Base-by-base conservation (phyloP, 2,888 invertebrate species). In the Campoplex nolae region DNA sequence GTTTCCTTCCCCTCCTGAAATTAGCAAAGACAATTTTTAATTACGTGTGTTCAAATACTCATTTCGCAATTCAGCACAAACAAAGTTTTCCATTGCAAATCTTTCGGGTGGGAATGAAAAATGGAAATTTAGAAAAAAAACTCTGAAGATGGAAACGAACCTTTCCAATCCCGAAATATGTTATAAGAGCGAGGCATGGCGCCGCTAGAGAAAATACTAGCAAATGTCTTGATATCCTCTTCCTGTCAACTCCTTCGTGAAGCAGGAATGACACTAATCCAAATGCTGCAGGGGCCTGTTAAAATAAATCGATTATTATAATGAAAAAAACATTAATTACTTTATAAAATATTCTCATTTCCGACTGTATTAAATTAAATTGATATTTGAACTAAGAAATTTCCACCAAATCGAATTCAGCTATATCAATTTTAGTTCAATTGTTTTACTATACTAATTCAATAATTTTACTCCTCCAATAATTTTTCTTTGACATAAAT, bases 181-280 rank as follows among this genome's bases (percentile, higher is more conserved):
- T 99, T 0, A 98, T 93, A 23, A 99, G 94, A 0, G 99, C 98
- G 7, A 98, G 95, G 38, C 98, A 93, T 0, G 99, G 99, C 0
- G 99, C 99, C 0, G 99, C 97, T 73, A 98, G 95, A 0, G 99
- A 98, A 95, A 99, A 99, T 89, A 99, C 96, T 45, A 98, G 95
- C 71, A 99, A 95, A 95, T 99, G 99, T 92, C 96, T 97, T 45
- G 98, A 95, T 92, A 99, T 99, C 89, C 97, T 95, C 89, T 97
- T 97, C 94, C 98, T 96, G 89, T 99, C 99, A 45, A 99, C 96
- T 8, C 99, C 99, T 92, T 99, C 99, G 93, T 99, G 99, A 88
- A 99, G 95, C 65, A 99, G 95, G 94, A 99, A 99, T n/a, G 99
- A 99, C 58, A 99, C 99, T 23, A 99, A 95, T 0, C 99, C 99